Base-by-base conservation (phyloP, 2,888 invertebrate genomes). In the Hydroisotoma schaefferi region DNA sequence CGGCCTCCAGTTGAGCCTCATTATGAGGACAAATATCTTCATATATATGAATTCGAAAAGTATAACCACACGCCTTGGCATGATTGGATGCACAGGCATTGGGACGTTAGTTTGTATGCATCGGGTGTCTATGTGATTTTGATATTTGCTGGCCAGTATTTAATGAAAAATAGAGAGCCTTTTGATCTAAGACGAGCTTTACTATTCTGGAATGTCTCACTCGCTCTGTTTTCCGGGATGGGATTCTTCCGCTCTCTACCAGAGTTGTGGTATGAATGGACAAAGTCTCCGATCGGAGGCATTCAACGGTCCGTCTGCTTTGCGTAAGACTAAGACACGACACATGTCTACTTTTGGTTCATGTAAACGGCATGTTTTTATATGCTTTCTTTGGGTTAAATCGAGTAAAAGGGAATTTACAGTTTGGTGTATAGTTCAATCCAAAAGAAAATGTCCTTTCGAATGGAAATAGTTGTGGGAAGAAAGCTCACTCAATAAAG, bases 271-370 rank as follows among this genome's bases (percentile, higher is more conserved):
- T 88, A 92, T 77, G 90, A 67, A 53, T 67, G 67, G 67, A 67
- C 67, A n/a, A 59, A 60, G 2, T 59, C 64, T 6, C 46, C 57
- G 12, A 60, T 52, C 12, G 67, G 67, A 46, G 95, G 98, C 65
- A 82, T 97, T 73, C 90, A 91, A 77, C 91, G 95, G 81, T 95
- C 97, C 59, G 87, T 97, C 73, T 99, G 98, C 81, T 88, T 91
- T 78, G 91, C 92, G 74, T 91, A 90, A 85, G 88, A 73, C 73
- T 69, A 23, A 8, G 18, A 15, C 6, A n/a, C n/a, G n/a, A n/a
- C n/a, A n/a, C n/a, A n/a, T n/a, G n/a, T n/a, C n/a, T n/a, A n/a
- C n/a, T n/a, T n/a, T n/a, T n/a, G 38, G 28, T 48, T 20, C 29
- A 28, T 48, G 47, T 46, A 6, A 55, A 47, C 18, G 43, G 23